A percentile compares a stretch with the other conserved stretches of the same genome.
Evolutionary conservation across 2,888 invertebrate genomes (phyloP).

Genomic region (Brachypalpus laphriformis): DNA sequence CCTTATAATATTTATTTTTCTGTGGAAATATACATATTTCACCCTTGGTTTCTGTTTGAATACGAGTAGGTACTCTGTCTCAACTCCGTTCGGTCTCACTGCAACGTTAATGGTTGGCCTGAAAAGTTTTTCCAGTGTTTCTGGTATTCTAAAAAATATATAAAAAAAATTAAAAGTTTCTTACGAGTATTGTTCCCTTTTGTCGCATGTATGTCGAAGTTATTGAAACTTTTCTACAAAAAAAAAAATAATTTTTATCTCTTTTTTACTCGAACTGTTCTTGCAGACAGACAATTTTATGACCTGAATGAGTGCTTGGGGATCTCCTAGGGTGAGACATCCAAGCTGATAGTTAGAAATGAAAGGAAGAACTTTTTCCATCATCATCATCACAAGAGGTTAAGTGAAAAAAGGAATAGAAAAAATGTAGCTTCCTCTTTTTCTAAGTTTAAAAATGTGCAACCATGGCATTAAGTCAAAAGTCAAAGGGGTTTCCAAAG

Average conservation of each 20-base stretch:
- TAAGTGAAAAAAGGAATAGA: constrained; percentile 56
- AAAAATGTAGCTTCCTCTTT: background rate
- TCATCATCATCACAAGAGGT: constrained; percentile 58
- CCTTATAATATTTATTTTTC: background rate
- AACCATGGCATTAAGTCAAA: constrained; percentile 7
- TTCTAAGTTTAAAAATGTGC: background rate
- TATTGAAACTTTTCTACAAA: constrained; percentile 65
- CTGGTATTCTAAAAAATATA: constrained; percentile 11
- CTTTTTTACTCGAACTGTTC: constrained; percentile 27
- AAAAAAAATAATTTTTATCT: constrained; percentile 40
- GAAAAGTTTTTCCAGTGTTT: constrained; percentile 41
- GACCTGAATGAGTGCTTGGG: constrained; percentile 46
- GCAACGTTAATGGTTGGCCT: constrained; percentile 32
- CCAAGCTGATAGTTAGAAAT: constrained; percentile 46
- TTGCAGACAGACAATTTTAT: constrained; percentile 65
- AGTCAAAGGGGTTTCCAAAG: constrained; percentile 41
- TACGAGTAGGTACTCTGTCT: background rate
- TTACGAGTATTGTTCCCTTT: constrained; percentile 60
- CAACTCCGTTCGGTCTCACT: background rate
- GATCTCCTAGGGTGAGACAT: constrained; percentile 31
- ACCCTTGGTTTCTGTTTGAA: constrained; percentile 36
- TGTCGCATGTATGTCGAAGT: constrained; percentile 71
- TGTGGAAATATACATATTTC: background rate
- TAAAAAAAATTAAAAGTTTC: constrained; percentile 9
- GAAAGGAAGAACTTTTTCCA: constrained; percentile 47